phyloP scores from a whole-genome alignment of 2,797 vertebrate genomes.

The Sebastes minor region DNA sequence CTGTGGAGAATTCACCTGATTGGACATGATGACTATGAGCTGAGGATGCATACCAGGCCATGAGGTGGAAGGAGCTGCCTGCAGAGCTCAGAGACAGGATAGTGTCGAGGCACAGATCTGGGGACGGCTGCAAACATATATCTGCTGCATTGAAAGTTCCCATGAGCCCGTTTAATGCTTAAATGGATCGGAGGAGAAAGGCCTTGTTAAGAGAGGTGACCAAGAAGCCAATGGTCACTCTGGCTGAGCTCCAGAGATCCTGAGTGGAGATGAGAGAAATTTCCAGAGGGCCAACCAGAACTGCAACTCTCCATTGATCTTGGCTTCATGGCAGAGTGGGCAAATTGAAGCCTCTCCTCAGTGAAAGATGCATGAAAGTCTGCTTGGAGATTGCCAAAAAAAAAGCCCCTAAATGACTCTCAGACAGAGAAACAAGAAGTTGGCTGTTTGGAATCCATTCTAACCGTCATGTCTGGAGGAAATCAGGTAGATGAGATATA shows the following conservation, averaged over 20 bases:
- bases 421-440: neutral
- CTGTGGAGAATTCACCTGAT: neutral
- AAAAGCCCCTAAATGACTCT: neutral
- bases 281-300: neutral
- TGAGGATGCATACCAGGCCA: neutral
- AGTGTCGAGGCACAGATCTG: neutral
- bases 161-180: neutral
- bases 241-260: neutral
- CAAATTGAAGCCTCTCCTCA: neutral
- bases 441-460: neutral
- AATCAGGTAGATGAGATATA: neutral
- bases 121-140: too few relatives aligned
- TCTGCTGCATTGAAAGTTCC: neutral
- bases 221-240: neutral
- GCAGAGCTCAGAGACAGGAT: neutral
- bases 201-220: neutral
- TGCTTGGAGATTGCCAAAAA: neutral
- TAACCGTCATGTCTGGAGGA: neutral
- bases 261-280: neutral
- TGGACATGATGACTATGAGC: neutral
- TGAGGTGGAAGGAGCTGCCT: neutral
- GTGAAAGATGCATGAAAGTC: neutral
- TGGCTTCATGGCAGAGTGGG: neutral
- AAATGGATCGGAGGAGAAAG: neutral
- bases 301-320: neutral